A percentile compares a stretch with the other conserved stretches of the same genome.
phyloP scores from a whole-genome alignment of 92 coral and sea anemone species.

The Pocillopora grandis region DNA sequence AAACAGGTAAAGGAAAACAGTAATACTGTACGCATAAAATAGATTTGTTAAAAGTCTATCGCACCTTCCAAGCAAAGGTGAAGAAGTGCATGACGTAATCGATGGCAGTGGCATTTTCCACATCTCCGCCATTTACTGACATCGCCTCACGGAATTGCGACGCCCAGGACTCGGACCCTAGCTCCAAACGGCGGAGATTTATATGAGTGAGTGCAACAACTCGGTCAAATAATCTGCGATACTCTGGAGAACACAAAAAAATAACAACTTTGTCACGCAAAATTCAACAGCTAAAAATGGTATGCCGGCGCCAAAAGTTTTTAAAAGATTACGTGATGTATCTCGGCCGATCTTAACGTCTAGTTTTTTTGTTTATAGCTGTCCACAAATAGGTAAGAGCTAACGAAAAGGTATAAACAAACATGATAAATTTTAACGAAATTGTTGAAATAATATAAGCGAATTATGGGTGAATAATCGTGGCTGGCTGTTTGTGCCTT shows the following conservation, averaged over 20 bases:
- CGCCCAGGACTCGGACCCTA: constrained; percentile 97
- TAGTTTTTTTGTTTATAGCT: too few species aligned
- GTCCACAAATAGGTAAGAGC: too few species aligned
- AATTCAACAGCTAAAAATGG: too few species aligned
- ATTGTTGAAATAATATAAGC: too few species aligned
- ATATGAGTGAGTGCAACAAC: constrained; percentile 91
- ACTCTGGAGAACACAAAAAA: constrained; percentile 44
- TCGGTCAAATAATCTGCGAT: constrained; percentile 84
- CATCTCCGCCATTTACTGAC: constrained; percentile 98
- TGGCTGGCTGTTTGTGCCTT: too few species aligned
- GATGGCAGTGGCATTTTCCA: constrained; percentile 82
- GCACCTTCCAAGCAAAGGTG: constrained; percentile 98
- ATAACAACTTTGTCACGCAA: too few species aligned
- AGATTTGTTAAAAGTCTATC: not conserved
- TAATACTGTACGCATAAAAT: not conserved
- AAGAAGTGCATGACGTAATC: constrained; percentile 97
- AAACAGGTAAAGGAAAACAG: not conserved
- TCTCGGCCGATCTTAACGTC: too few species aligned
- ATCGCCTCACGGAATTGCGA: constrained; percentile 92
- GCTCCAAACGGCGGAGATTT: constrained; percentile 87
- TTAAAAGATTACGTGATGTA: too few species aligned
- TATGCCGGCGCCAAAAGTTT: too few species aligned
- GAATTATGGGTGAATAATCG: too few species aligned
- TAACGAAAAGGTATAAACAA: too few species aligned
- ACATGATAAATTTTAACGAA: too few species aligned